phyloP scores from a whole-genome alignment of 1,140 invertebrate genomes.

The Rhyzopertha dominica region DNA sequence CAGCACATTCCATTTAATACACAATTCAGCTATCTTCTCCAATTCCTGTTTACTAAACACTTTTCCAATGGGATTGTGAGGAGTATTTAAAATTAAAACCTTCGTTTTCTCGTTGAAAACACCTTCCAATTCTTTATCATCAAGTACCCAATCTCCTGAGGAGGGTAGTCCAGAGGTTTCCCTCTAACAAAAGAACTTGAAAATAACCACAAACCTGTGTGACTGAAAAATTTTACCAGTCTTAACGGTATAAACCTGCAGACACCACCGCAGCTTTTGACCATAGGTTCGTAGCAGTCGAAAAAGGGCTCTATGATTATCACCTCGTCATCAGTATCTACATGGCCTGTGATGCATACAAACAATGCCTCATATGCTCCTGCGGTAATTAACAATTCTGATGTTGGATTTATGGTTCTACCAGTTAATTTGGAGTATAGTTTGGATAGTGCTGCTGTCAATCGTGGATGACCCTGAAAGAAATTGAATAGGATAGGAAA shows the following conservation, averaged over 20 bases:
- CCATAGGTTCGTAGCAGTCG: constrained; percentile 97
- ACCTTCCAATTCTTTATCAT: constrained; percentile 72
- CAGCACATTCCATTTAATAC: constrained; percentile 87
- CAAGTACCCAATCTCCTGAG: constrained; percentile 86
- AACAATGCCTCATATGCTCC: constrained; percentile 94
- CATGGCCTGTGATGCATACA: constrained; percentile 72
- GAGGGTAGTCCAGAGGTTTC: constrained; percentile 25
- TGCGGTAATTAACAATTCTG: constrained; percentile 79
- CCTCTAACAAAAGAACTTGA: constrained; percentile 21
- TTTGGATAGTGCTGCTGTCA: constrained; percentile 79
- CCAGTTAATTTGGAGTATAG: constrained; percentile 78
- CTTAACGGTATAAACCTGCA: constrained; percentile 84
- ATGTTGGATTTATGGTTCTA: constrained; percentile 52
- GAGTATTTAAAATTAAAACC: constrained; percentile 92
- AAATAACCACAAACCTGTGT: constrained; percentile 11
- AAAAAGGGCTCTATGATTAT: constrained; percentile 98
- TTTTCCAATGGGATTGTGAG: constrained; percentile 94
- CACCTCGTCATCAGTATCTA: constrained; percentile 82
- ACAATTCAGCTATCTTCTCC: constrained; percentile 77
- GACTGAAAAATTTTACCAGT: constrained; percentile 55
- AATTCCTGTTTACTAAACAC: constrained; percentile 71
- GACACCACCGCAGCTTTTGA: constrained; percentile 78
- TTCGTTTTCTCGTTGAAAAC: constrained; percentile 92
- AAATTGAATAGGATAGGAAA: no score
- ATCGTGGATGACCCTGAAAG: constrained; percentile 84